These are phyloP conservation scores for Asteroscopus sphinx DNA, from an alignment of 2,888 invertebrate genomes.

Conservation along the genomic window DNA sequence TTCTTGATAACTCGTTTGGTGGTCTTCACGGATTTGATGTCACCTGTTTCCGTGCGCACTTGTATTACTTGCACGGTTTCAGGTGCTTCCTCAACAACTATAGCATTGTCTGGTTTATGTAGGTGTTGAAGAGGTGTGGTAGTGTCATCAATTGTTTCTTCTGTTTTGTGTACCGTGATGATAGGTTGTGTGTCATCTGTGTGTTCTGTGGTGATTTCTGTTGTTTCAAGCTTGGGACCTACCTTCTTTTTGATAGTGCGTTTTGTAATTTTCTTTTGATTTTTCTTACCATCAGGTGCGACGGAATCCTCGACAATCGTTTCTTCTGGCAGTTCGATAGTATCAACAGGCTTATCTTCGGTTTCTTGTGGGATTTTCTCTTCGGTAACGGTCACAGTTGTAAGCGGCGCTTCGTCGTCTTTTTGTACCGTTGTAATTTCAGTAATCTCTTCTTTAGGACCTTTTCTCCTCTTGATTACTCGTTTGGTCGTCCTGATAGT, in stretches of 20 bases:
- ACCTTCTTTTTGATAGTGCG: slow-evolving; percentile 66
- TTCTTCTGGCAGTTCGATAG: slow-evolving; percentile 21
- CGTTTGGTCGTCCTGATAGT: slow-evolving; percentile 79
- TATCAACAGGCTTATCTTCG: slow-evolving; percentile 13
- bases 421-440: slow-evolving; percentile 52
- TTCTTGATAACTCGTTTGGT: slow-evolving; percentile 61
- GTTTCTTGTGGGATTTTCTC: slow-evolving; percentile 34
- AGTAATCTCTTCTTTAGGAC: slow-evolving; percentile 59
- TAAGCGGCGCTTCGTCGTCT: slow-evolving; percentile 48
- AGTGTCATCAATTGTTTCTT: slow-evolving; percentile 8
- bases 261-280: slow-evolving; percentile 64
- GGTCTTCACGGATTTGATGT: slow-evolving; percentile 16
- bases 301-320: slow-evolving; percentile 12
- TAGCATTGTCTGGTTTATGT: slow-evolving; percentile 25
- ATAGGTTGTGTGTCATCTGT: slow-evolving; percentile 51
- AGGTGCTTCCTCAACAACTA: slow-evolving; percentile 8
- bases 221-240: slow-evolving; percentile 69
- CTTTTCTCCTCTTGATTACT: slow-evolving; percentile 74
- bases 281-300: slow-evolving; percentile 53
- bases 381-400: slow-evolving; percentile 42
- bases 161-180: slow-evolving; percentile 12
- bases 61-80: slow-evolving; percentile 13
- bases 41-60: slow-evolving; percentile 14
- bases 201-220: slow-evolving; percentile 68
- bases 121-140: slow-evolving; percentile 6